These are phyloP conservation scores for Aplysia californica DNA, from an alignment of 1,140 invertebrate species.

Conservation along the genomic window DNA sequence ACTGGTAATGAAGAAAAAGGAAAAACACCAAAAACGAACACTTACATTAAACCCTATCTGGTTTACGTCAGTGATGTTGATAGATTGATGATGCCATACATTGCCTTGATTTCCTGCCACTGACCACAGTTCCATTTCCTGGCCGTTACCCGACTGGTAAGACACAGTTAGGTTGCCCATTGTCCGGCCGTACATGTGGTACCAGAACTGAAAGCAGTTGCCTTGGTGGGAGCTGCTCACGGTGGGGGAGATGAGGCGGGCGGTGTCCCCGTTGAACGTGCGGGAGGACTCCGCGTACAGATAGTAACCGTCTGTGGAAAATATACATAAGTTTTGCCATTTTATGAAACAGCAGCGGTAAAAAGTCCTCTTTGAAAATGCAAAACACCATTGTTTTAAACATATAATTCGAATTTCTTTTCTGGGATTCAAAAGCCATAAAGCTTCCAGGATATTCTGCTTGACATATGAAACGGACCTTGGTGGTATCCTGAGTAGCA, in stretches of 20 bases:
- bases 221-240: not conserved
- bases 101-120: constrained; percentile 6
- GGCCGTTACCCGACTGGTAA: constrained; percentile 1
- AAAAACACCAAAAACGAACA: too few species aligned
- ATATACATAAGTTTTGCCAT: too few species aligned
- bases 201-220: constrained; percentile 23
- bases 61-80: not conserved
- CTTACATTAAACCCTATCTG: constrained; percentile 6
- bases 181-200: constrained; percentile 24
- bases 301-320: constrained; percentile 75
- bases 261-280: not conserved
- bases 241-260: constrained; percentile 10
- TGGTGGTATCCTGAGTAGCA: too few species aligned
- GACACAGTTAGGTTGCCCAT: constrained; percentile 12
- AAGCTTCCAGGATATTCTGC: too few species aligned
- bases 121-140: constrained; percentile 1
- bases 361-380: too few species aligned
- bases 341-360: too few species aligned
- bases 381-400: too few species aligned
- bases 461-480: too few species aligned
- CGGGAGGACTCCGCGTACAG: constrained; percentile 80
- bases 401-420: too few species aligned
- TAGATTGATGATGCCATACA: not conserved
- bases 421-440: too few species aligned
- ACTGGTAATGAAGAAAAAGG: too few species aligned